Percentiles rank a stretch among this genome's conserved stretches.
These are phyloP conservation scores for Leptodactylus fuscus DNA, from an alignment of 2,113 vertebrate species.

Conservation along the genomic window DNA sequence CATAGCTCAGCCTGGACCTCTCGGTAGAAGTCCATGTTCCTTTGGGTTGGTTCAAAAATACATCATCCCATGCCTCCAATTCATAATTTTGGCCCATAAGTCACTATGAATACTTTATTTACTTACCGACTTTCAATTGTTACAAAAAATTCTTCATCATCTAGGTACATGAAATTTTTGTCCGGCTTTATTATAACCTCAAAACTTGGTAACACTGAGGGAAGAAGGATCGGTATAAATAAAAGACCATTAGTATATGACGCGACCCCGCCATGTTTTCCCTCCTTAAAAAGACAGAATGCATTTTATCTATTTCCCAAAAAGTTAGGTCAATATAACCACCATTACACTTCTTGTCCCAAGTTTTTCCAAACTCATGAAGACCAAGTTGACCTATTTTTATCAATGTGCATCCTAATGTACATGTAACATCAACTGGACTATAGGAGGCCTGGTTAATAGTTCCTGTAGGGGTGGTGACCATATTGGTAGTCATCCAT, in stretches of 20 bases:
- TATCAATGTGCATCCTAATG: too few species aligned
- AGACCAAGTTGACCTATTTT: background rate
- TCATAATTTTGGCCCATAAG: background rate
- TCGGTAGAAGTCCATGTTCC: too few species aligned
- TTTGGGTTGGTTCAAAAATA: too few species aligned
- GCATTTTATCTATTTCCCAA: background rate
- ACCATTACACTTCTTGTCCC: background rate
- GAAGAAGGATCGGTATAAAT: background rate
- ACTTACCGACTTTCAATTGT: constrained; percentile 22
- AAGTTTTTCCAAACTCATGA: background rate
- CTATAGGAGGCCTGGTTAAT: too few species aligned
- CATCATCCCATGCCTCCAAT: background rate
- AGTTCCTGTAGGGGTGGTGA: too few species aligned
- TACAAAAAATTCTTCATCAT: constrained; percentile 64
- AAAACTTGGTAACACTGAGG: constrained; percentile 77
- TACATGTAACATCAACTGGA: too few species aligned
- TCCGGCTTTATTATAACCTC: constrained; percentile 74
- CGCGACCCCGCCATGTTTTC: too few species aligned
- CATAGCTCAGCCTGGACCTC: too few species aligned
- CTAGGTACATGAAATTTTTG: constrained; percentile 78
- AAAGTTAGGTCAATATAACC: background rate
- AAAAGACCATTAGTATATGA: background rate
- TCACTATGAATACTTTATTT: background rate
- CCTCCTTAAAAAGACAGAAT: background rate
- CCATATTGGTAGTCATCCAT: too few species aligned